A percentile compares a stretch with the other conserved stretches of the same genome.
These are phyloP conservation scores for Drosophila bipectinata DNA, from an alignment of 1,140 invertebrate genomes.

Conservation along the genomic window DNA sequence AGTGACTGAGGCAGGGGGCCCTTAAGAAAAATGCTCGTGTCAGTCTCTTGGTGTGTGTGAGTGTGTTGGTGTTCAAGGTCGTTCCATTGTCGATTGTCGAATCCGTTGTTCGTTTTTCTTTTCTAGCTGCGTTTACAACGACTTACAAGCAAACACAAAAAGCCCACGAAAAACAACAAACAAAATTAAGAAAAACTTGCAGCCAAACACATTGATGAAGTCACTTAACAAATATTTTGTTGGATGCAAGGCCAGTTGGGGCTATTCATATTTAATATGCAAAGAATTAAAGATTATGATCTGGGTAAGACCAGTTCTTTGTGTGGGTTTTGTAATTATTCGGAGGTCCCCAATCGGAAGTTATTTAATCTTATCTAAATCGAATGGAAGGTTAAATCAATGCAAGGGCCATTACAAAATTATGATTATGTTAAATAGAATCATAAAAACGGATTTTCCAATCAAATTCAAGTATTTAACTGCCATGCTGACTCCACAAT, in stretches of 20 bases:
- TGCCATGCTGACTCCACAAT: not conserved
- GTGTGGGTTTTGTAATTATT: constrained; percentile 4
- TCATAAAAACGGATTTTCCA: not conserved
- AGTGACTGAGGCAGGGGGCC: constrained; percentile 5
- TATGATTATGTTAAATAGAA: not conserved
- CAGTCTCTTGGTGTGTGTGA: not conserved
- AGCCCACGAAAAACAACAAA: constrained; percentile 11
- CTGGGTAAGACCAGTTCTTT: constrained; percentile 1
- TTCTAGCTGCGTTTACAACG: constrained; percentile 40
- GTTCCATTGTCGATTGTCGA: constrained; percentile 35
- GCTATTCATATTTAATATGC: not conserved
- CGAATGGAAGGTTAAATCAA: not conserved
- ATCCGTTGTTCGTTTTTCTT: constrained; percentile 15
- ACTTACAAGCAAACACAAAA: constrained; percentile 12
- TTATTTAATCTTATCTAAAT: not conserved
- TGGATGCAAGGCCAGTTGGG: constrained; percentile 35
- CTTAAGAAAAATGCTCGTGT: constrained; percentile 33
- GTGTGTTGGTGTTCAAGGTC: constrained; percentile 41
- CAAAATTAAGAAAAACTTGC: constrained; percentile 40
- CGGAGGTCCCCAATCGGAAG: not conserved
- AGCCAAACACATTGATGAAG: constrained; percentile 46
- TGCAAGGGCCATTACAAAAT: not conserved
- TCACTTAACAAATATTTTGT: constrained; percentile 42
- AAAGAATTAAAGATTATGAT: not conserved
- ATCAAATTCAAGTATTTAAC: not conserved